Evolutionary conservation across 2,888 invertebrate genomes (phyloP), one percentile per base, ranked within the genome.

Genomic region (Caenorhabditis virilis): DNA sequence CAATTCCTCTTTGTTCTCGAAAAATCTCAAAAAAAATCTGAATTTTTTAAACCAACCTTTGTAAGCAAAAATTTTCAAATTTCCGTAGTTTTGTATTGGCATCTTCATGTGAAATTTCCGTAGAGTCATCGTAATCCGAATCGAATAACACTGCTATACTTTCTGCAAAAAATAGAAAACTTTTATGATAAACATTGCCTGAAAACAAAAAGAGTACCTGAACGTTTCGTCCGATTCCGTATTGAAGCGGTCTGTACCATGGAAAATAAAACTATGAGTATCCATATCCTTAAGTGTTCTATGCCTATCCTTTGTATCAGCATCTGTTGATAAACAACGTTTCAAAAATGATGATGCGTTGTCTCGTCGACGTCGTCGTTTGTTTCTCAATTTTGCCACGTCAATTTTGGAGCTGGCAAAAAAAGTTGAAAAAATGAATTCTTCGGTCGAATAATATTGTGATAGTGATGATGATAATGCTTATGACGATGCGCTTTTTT

Each of bases 251-350:
- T 30, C 13, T 52, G 58, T 15, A 58, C 54, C n/a, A 64, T 52
- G 15, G 64, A 64, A 25, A 64, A 52, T 22, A 64, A 47, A 15
- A 58, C 45, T 18, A 64, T 42, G 36, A 64, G 46, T 25, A 64
- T 58, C 54, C 64, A 64, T 58, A 64, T 58, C 58, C 58, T 52
- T 47, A 64, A 58, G 47, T 64, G 64, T 54, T 64, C 64, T 58
- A 64, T 58, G 53, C 64, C 64, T 64, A 64, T 64, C 64, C 64
- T 58, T 64, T 64, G 64, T 50, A 64, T 58, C 50, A 64, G 63
- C 63, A 63, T 63, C 62, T 62, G 62, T 62, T 57, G 57, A 36
- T 48, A 49, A 36, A 5, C 36, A 36, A n/a, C 36, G 16, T 9
- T 5, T 5, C 36, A 36, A 50, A 49, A 49, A 6, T 30, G 30